Evolutionary conservation across 2,113 vertebrate genomes (phyloP).

Genomic region (Psittacara wagleri): DNA sequence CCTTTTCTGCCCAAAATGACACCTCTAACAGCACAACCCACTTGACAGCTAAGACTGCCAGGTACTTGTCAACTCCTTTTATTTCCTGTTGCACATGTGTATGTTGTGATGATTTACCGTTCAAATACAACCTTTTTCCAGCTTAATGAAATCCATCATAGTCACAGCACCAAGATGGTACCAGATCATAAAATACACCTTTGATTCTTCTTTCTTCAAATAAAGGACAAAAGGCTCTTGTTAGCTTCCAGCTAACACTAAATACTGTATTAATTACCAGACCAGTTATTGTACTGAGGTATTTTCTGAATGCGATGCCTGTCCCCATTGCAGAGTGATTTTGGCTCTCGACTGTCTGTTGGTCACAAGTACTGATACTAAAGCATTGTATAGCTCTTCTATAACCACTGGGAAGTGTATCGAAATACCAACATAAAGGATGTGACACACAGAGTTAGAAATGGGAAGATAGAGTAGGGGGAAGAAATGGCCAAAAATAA

Average conservation of each 20-base stretch:
- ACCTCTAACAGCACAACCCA: background rate
- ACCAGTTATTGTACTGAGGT: background rate
- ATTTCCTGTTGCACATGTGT: background rate
- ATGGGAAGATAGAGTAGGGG: background rate
- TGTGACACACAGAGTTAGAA: background rate
- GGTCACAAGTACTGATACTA: background rate
- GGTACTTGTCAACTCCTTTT: background rate
- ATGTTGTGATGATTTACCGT: background rate
- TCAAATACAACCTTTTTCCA: background rate
- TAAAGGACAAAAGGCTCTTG: background rate
- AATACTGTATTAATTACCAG: background rate
- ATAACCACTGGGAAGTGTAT: background rate
- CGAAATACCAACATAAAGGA: background rate
- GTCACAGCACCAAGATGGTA: background rate
- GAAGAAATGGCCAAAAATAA: constrained; percentile 23
- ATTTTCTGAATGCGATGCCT: background rate
- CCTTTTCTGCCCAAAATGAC: background rate
- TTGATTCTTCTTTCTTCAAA: background rate
- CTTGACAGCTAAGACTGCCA: background rate
- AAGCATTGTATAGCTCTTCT: background rate
- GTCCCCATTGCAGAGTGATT: background rate
- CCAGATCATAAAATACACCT: background rate
- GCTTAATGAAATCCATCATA: background rate
- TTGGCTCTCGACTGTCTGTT: background rate
- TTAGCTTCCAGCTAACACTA: background rate